A percentile compares a stretch with the other conserved stretches of the same genome.
phyloP scores from a whole-genome alignment of 2,888 invertebrate species.

The Lycophotia porphyrea region DNA sequence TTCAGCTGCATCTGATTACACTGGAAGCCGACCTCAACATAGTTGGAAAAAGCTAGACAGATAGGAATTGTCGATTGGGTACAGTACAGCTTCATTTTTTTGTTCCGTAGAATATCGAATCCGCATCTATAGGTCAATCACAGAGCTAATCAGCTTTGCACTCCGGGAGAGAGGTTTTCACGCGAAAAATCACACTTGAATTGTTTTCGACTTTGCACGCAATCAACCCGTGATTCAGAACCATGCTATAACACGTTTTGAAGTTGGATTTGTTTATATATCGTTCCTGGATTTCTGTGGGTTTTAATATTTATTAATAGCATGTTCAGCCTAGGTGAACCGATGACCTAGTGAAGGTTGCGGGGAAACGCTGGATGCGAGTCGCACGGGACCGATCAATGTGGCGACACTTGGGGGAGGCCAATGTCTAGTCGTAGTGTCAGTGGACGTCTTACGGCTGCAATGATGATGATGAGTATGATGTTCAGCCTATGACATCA shows the following conservation, averaged over 20 bases:
- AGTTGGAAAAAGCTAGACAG: background rate
- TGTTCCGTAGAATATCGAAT: constrained; percentile 1
- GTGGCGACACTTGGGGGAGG: too few relatives aligned
- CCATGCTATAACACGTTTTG: constrained; percentile 8
- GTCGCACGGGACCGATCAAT: too few relatives aligned
- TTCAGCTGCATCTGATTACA: background rate
- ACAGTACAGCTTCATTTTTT: background rate
- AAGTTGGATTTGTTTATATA: background rate
- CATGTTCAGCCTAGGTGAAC: background rate
- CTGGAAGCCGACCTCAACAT: background rate
- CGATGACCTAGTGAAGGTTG: too few relatives aligned
- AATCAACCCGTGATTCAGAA: constrained; percentile 41
- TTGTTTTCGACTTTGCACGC: constrained; percentile 32
- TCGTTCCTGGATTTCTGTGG: background rate
- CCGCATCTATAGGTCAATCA: constrained; percentile 29
- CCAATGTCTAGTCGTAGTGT: too few relatives aligned
- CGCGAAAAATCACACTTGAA: constrained; percentile 38
- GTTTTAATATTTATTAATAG: background rate
- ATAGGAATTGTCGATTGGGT: background rate
- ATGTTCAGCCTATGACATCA: background rate
- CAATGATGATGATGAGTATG: too few relatives aligned
- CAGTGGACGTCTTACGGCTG: too few relatives aligned
- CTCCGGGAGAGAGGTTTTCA: constrained; percentile 19
- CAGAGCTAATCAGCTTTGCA: constrained; percentile 41
- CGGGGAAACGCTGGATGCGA: too few relatives aligned